A percentile compares a stretch with the other conserved stretches of the same genome.
phyloP scores from a whole-genome alignment of 2,797 vertebrate genomes.

The Pseudocheirus occidentalis region DNA sequence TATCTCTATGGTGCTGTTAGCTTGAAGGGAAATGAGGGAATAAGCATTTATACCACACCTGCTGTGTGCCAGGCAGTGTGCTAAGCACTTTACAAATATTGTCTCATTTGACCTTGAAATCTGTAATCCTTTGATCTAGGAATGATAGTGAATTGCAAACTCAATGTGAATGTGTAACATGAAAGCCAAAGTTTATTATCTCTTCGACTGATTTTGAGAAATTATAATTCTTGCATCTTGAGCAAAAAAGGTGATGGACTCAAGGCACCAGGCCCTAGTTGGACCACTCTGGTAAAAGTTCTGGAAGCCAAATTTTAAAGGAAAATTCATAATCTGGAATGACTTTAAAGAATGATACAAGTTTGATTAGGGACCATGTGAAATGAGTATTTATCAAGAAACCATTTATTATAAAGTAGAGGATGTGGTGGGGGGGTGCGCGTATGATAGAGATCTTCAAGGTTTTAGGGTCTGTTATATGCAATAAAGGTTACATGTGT shows the following conservation, averaged over 20 bases:
- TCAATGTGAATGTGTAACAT: neutral
- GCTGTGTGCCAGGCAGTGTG: neutral
- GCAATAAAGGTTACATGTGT: neutral
- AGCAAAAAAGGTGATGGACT: neutral
- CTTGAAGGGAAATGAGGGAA: neutral
- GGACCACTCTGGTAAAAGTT: neutral
- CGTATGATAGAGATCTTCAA: neutral
- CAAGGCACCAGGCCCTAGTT: neutral
- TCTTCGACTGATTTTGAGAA: neutral
- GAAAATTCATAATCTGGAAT: neutral
- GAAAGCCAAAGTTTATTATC: neutral
- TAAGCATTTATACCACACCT: neutral
- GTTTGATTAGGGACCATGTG: neutral
- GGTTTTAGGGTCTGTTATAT: neutral
- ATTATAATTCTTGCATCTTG: neutral
- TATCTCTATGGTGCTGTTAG: neutral
- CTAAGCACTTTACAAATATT: neutral
- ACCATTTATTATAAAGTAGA: neutral
- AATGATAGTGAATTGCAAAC: neutral
- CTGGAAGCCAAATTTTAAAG: neutral
- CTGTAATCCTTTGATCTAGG: neutral
- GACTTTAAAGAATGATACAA: neutral
- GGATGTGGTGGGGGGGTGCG: neutral
- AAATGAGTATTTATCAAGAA: neutral
- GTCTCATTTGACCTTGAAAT: neutral